phyloP scores from a whole-genome alignment of 2,888 invertebrate species.

The Patella depressa region DNA sequence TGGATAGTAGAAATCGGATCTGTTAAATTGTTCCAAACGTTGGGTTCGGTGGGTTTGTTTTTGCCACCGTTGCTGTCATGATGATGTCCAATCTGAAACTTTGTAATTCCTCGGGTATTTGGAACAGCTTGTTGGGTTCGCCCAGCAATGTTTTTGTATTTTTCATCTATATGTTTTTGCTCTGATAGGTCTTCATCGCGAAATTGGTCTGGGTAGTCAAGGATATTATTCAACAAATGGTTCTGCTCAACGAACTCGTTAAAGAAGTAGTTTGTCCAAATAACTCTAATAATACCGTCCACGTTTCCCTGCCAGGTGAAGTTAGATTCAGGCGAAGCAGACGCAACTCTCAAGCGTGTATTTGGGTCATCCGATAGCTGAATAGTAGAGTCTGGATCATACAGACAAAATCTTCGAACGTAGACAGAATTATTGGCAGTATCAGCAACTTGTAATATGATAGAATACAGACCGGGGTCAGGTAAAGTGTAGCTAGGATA shows the following conservation, averaged over 20 bases:
- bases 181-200: not conserved
- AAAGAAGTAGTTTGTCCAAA: slow-evolving; percentile 39
- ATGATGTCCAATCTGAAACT: slow-evolving; percentile 29
- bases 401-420: slow-evolving; percentile 44
- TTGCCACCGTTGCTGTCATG: slow-evolving; percentile 21
- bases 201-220: slow-evolving; percentile 37
- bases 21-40: slow-evolving; percentile 24
- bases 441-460: slow-evolving; percentile 44
- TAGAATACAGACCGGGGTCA: slow-evolving; percentile 45
- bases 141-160: slow-evolving; percentile 31
- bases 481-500: slow-evolving; percentile 29
- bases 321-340: slow-evolving; percentile 36
- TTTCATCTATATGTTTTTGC: not conserved
- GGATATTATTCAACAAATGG: slow-evolving; percentile 34
- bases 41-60: slow-evolving; percentile 14
- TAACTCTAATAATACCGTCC: slow-evolving; percentile 26
- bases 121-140: slow-evolving; percentile 36
- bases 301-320: slow-evolving; percentile 42
- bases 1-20: not conserved
- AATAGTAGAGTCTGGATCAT: slow-evolving; percentile 39
- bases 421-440: slow-evolving; percentile 49
- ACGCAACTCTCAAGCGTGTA: slow-evolving; percentile 31
- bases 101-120: slow-evolving; percentile 43
- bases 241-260: slow-evolving; percentile 41
- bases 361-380: slow-evolving; percentile 26